Percentiles rank a stretch among this genome's conserved stretches.
phyloP scores from a whole-genome alignment of 2,113 vertebrate species.

The Dolichotis patagonum region DNA sequence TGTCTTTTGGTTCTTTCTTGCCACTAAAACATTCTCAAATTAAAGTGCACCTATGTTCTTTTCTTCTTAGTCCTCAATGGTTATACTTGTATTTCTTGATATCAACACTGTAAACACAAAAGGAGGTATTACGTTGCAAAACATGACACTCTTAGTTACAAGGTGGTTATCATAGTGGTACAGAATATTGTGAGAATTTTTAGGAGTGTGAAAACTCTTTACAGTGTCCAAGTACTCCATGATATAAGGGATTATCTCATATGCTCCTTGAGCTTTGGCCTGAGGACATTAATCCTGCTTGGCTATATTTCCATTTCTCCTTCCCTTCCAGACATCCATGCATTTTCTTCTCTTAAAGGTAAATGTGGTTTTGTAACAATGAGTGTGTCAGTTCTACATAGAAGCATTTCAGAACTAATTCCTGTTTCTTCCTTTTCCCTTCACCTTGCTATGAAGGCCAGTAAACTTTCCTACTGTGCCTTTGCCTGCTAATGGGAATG shows the following conservation, averaged over 20 bases:
- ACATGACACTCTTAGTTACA: not conserved
- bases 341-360: not conserved
- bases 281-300: not conserved
- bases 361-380: not conserved
- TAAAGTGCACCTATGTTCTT: not conserved
- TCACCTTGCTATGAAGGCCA: not conserved
- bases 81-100: not conserved
- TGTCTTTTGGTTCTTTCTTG: not conserved
- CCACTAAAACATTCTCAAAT: not conserved
- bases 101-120: not conserved
- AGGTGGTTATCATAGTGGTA: too few species aligned
- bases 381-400: not conserved
- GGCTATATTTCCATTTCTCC: not conserved
- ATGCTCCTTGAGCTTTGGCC: not conserved
- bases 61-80: not conserved
- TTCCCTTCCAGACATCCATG: not conserved
- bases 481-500: not conserved
- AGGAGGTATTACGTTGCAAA: not conserved
- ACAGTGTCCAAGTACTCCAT: not conserved
- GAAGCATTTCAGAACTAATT: constrained; percentile 23
- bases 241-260: not conserved
- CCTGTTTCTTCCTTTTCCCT: not conserved
- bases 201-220: not conserved
- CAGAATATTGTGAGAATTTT: not conserved
- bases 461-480: not conserved